Evolutionary conservation across 2,113 vertebrate species (phyloP).

Genomic region (Myotis brandtii): DNA sequence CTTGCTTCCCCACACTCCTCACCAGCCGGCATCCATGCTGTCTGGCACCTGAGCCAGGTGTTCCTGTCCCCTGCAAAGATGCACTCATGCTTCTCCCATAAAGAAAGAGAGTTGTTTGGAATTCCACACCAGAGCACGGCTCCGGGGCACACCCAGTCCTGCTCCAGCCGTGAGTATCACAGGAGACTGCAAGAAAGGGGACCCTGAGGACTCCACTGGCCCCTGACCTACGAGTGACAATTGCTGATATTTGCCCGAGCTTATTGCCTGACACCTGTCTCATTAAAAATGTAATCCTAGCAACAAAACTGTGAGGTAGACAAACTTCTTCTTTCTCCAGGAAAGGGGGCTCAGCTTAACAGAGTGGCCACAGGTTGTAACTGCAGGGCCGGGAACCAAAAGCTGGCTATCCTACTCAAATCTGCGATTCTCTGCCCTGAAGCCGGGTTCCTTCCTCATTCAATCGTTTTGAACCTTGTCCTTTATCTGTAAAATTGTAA

Average conservation of each 20-base stretch:
- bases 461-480: neutral
- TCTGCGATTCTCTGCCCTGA: neutral
- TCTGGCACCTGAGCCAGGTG: neutral
- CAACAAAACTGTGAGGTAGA: neutral
- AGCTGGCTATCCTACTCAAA: neutral
- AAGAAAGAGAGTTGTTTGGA: neutral
- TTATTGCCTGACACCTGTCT: neutral
- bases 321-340: neutral
- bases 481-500: neutral
- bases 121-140: neutral
- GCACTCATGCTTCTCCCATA: neutral
- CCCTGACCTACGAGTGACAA: neutral
- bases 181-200: neutral
- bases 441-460: neutral
- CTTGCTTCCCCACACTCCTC: neutral
- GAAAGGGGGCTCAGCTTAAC: neutral
- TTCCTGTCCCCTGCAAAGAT: neutral
- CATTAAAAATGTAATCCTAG: neutral
- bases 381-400: neutral
- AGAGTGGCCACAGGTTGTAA: neutral
- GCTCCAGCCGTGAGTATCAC: neutral
- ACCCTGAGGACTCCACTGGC: neutral
- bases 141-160: neutral
- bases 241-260: neutral
- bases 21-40: neutral